These are phyloP conservation scores for Aegithalos caudatus DNA, from an alignment of 2,113 vertebrate species.

Conservation along the genomic window DNA sequence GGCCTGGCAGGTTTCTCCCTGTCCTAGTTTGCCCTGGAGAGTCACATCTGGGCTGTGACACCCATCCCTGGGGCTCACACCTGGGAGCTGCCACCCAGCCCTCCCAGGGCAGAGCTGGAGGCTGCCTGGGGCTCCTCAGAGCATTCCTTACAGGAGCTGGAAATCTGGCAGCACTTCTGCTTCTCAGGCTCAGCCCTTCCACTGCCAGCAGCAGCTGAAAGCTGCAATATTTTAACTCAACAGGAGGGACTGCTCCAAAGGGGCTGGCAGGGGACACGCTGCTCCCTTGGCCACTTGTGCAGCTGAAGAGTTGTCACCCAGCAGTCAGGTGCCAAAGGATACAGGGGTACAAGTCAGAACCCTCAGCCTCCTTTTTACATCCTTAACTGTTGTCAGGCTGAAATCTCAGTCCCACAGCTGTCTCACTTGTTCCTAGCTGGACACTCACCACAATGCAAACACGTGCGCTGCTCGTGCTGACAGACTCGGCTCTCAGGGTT, in stretches of 20 bases:
- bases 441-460: neutral
- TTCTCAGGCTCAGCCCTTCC: neutral
- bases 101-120: neutral
- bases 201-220: neutral
- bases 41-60: neutral
- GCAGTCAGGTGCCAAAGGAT: fast-evolving
- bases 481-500: neutral
- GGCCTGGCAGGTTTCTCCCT: neutral
- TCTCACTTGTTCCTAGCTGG: neutral
- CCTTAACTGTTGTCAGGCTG: neutral
- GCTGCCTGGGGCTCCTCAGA: neutral
- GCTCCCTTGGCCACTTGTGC: neutral
- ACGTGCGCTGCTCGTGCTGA: neutral
- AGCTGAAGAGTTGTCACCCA: fast-evolving
- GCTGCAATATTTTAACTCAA: neutral
- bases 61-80: fast-evolving
- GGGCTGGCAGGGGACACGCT: neutral
- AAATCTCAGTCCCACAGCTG: neutral
- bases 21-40: neutral
- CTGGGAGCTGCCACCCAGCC: neutral
- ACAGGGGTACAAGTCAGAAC: neutral
- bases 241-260: neutral
- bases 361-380: neutral
- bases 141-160: neutral
- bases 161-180: neutral